phyloP scores from a whole-genome alignment of 2,888 invertebrate species.

The Troilus luridus region DNA sequence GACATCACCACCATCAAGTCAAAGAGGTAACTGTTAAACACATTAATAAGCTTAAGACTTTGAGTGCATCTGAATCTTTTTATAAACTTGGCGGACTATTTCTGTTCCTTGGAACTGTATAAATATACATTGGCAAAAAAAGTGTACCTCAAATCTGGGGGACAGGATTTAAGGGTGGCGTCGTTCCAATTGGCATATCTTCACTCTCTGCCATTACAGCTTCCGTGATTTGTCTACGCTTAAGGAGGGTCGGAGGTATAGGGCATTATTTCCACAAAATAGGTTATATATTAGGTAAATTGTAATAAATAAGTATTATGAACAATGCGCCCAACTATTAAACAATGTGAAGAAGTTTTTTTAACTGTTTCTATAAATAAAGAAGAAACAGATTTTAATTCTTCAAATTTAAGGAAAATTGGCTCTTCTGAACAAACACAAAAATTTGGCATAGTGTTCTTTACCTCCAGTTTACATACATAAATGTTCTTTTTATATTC shows the following conservation, averaged over 20 bases:
- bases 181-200: neutral
- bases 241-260: neutral
- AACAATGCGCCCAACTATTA: too few species aligned
- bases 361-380: too few species aligned
- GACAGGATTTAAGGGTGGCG: neutral
- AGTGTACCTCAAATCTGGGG: neutral
- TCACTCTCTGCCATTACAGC: neutral
- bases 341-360: too few species aligned
- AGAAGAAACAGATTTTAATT: too few species aligned
- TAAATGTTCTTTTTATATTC: too few species aligned
- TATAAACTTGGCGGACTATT: neutral
- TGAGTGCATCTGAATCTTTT: neutral
- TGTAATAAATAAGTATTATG: too few species aligned
- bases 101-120: neutral
- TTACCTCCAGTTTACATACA: too few species aligned
- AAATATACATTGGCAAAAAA: neutral
- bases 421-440: too few species aligned
- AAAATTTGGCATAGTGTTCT: too few species aligned
- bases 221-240: neutral
- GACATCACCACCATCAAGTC: constrained; percentile 65
- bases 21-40: constrained; percentile 64
- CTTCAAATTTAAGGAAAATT: too few species aligned
- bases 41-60: neutral
- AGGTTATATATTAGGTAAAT: too few species aligned
- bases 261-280: neutral